Evolutionary conservation across 2,888 invertebrate species (phyloP), one percentile per base, ranked within the genome.

Genomic region (Vandiemenella viatica): DNA sequence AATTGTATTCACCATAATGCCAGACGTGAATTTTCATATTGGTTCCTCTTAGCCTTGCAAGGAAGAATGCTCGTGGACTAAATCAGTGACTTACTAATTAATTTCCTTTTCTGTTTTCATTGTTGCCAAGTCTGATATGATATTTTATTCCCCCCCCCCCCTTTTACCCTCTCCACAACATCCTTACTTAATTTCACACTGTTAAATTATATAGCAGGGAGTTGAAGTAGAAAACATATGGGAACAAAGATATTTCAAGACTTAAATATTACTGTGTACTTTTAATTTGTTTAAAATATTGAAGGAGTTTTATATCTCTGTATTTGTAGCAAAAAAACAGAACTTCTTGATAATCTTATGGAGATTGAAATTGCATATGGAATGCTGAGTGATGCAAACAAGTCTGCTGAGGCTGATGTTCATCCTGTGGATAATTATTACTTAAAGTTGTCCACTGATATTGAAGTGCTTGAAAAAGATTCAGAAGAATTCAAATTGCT

Each of bases 281-380:
- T 13, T 2, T 3, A 13, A 3, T 32, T 32, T 3, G 5, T n/a
- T 13, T 32, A 13, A 8, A 13, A 13, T 13, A 3, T 32, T 32
- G 26, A 8, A n/a, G 10, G 10, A 4, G 32, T 32, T 13, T 13
- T 2, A 32, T 4, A 13, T 13, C 32, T n/a, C 2, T 4, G 32
- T 13, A 3, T 32, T 10, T 61, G 63, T 15, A 52, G 79, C 76
- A 62, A 68, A 54, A 83, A 84, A 68, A 66, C 76, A 13, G 83
- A 85, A 56, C 93, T 97, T 92, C 66, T 98, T 53, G 92, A 96
- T 59, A 88, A 83, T 55, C 67, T 98, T 49, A 70, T 93, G 59
- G 97, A 98, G 65, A 86, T 98, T 57, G 95, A 98, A 69, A 80
- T 95, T 45, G 96, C 97, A 0, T 97, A 92, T 68, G 89, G 74